Percentiles rank a stretch among this genome's conserved stretches.
Evolutionary conservation across 2,113 vertebrate genomes (phyloP).

Genomic region (Australoheros scitulus): DNA sequence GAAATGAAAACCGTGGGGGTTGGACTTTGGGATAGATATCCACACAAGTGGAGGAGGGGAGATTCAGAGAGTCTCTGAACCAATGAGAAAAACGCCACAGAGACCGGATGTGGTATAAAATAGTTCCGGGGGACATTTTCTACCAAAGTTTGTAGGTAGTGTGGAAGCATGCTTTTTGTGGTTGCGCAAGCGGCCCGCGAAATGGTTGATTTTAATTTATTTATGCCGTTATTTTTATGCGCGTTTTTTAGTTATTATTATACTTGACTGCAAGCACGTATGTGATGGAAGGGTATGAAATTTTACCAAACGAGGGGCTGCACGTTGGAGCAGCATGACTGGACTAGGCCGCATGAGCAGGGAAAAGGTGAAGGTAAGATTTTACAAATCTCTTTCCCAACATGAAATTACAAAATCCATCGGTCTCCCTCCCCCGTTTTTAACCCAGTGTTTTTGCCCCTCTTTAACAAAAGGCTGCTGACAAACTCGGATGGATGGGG

Average conservation of each 20-base stretch:
- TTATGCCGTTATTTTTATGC: fast-evolving
- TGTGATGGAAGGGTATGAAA: neutral
- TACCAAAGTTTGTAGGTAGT: fast-evolving
- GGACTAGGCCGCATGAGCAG: conserved; percentile 12
- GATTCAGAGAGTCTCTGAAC: neutral
- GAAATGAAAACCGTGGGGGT: conserved; percentile 63
- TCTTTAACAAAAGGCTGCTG: neutral
- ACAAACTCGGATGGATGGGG: neutral
- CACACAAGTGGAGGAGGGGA: conserved; percentile 64
- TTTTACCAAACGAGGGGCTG: neutral
- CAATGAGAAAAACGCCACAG: conserved; percentile 26
- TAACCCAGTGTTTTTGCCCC: neutral
- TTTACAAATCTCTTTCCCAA: neutral
- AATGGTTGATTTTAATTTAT: fast-evolving
- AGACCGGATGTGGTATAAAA: conserved; percentile 64
- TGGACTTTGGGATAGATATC: conserved; percentile 59
- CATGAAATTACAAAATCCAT: no score
- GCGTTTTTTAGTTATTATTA: fast-evolving
- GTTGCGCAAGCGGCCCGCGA: fast-evolving
- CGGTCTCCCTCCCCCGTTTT: no score
- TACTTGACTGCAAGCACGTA: neutral
- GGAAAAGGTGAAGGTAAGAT: neutral
- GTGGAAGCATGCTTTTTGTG: fast-evolving
- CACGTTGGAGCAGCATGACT: neutral
- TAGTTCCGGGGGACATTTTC: conserved; percentile 48